A percentile compares a stretch with the other conserved stretches of the same genome.
phyloP scores from a whole-genome alignment of 2,113 vertebrate species.

The Archocentrus centrarchus region DNA sequence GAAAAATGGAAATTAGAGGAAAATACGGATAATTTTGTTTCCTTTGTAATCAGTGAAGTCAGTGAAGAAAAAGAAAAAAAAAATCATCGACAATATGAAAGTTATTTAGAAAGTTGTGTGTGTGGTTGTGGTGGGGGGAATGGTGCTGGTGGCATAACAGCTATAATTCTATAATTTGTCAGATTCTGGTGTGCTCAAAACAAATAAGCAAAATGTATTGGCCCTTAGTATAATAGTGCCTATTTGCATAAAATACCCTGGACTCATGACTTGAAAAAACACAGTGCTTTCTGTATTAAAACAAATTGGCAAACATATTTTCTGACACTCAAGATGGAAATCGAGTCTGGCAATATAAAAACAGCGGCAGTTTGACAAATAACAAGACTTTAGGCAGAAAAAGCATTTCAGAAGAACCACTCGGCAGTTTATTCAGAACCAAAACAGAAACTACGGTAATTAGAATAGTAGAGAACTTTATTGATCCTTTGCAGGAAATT shows the following conservation, averaged over 20 bases:
- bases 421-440: background rate
- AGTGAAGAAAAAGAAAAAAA: background rate
- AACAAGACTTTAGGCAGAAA: background rate
- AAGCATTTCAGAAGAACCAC: background rate
- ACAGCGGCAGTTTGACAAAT: background rate
- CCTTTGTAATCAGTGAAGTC: background rate
- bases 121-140: too few species aligned
- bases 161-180: background rate
- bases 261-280: background rate
- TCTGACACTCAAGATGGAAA: background rate
- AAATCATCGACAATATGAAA: background rate
- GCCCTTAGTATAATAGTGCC: constrained; percentile 1
- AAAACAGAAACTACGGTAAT: background rate
- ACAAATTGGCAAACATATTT: background rate
- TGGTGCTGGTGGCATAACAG: background rate
- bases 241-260: background rate
- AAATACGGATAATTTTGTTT: background rate
- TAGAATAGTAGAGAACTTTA: too few species aligned
- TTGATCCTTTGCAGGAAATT: too few species aligned
- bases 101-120: background rate
- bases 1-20: background rate
- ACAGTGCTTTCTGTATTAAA: constrained; percentile 2
- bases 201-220: background rate
- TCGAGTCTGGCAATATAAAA: background rate
- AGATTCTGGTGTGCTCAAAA: background rate